A percentile compares a stretch with the other conserved stretches of the same genome.
phyloP scores from a whole-genome alignment of 2,113 vertebrate genomes.

The Dasyornis broadbenti region DNA sequence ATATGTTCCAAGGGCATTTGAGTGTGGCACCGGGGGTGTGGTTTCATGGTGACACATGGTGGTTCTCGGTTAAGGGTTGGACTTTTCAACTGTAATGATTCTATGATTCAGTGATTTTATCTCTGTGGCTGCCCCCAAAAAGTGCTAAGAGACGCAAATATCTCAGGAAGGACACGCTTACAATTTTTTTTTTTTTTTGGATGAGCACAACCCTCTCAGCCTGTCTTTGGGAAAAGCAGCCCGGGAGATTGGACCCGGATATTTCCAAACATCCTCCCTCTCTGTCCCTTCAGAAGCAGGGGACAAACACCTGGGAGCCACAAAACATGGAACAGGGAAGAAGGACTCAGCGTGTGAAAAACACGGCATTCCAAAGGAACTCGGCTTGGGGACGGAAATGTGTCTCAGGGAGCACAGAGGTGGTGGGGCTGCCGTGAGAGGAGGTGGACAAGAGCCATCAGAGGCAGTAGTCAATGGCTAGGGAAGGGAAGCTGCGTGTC shows the following conservation, averaged over 20 bases:
- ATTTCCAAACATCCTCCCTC: background rate
- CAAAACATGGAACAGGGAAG: background rate
- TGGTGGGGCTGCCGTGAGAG: background rate
- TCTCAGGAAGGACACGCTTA: background rate
- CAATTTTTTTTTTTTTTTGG: fast-evolving
- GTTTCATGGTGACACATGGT: background rate
- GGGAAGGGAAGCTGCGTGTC: background rate
- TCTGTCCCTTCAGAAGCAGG: background rate
- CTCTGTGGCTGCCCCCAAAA: background rate
- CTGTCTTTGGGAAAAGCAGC: background rate
- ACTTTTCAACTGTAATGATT: background rate
- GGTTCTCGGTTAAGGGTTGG: background rate
- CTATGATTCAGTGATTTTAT: background rate
- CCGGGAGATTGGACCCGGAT: background rate
- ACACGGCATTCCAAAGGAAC: background rate
- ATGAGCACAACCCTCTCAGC: background rate
- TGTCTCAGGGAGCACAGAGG: background rate
- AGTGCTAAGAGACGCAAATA: background rate
- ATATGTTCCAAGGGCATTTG: background rate
- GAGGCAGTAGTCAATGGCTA: background rate
- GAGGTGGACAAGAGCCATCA: background rate
- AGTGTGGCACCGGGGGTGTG: background rate
- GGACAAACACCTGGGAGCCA: background rate
- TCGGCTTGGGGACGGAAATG: fast-evolving
- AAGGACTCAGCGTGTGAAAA: background rate